Percentiles rank a stretch among this genome's conserved stretches.
phyloP scores from a whole-genome alignment of 2,113 vertebrate species.

The Ceyx melanurus region DNA sequence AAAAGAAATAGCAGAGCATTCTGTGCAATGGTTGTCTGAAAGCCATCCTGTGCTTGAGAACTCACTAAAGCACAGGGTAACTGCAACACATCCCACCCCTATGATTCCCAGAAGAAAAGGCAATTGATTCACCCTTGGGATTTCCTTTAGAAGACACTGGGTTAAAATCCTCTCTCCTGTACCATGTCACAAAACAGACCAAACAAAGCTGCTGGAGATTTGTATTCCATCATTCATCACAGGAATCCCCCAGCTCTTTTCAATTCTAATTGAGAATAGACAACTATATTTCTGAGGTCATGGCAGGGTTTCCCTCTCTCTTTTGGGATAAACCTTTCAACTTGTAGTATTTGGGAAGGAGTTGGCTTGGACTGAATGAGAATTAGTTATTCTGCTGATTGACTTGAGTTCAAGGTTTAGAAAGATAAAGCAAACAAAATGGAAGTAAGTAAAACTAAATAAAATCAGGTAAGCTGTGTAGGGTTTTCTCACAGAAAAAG shows the following conservation, averaged over 20 bases:
- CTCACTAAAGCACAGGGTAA: background rate
- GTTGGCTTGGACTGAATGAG: background rate
- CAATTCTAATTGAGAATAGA: background rate
- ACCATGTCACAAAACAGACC: slow-evolving; percentile 46
- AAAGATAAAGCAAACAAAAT: background rate
- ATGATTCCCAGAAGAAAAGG: slow-evolving; percentile 55
- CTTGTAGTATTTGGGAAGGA: background rate
- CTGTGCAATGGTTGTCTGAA: slow-evolving; percentile 28
- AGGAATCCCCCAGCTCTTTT: background rate
- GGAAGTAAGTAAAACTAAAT: background rate
- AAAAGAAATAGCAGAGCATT: background rate
- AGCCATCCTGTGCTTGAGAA: slow-evolving; percentile 41
- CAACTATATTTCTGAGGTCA: background rate
- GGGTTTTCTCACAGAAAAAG: too few relatives aligned
- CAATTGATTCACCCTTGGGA: slow-evolving; percentile 62
- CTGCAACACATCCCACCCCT: slow-evolving; percentile 43
- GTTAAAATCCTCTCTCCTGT: slow-evolving; percentile 35
- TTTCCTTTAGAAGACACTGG: slow-evolving; percentile 49
- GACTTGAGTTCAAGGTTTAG: background rate
- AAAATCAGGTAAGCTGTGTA: background rate
- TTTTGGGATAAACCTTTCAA: background rate
- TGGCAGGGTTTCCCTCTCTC: background rate
- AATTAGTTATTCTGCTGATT: background rate
- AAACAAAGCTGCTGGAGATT: slow-evolving; percentile 44
- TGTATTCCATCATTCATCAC: slow-evolving; percentile 25